Base-by-base conservation (phyloP, 2,113 vertebrate species). In the Caracal caracal region DNA sequence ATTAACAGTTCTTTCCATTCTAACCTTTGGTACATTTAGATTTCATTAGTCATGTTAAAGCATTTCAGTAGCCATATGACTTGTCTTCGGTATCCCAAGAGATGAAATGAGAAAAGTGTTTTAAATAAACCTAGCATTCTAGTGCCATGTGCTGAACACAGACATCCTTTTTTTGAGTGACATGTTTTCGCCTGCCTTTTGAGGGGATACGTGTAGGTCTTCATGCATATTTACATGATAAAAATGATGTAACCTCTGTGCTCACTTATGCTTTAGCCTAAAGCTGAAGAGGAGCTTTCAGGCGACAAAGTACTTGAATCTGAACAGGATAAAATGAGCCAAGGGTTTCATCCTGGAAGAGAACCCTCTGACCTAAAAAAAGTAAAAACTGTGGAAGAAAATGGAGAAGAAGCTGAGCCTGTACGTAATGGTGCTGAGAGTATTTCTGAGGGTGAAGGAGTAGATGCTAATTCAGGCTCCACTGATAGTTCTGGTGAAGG, bases 361-460 rank as follows among this genome's bases (percentile, higher is more conserved):
- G 98, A 99, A 1, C 68, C 96, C 85, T 93, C 81, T 2, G 98
- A 98, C 88, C 94, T 98, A 15, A 97, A 98, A 88, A n/a, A 98
- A 95, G 76, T 53, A 10, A 95, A 98, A 86, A 24, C 95, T 81
- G 95, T 98, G 24, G 99, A 99, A 94, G 99, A 99, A 96, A 99
- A 99, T 0, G 99, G 99, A 0, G 99, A 99, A 95, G 99, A 99
- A 68, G 35, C 97, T 3, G 99, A 99, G 94, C 98, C 98, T 0
- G 96, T 99, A 68, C 99, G 99, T n/a, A 99, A 99, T 0, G 99
- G 99, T 0, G 99, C 99, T 0, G 99, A 99, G 76, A 99, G 98
- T 53, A 71, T 98, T 59, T 99, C 99, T 0, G 99, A 99, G 98
- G 98, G 98, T 0, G 99, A 99, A 97, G 99, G 99, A 97, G 97